Base-by-base conservation (phyloP, 2,797 vertebrate genomes). In the Ctenopoma multispine region DNA sequence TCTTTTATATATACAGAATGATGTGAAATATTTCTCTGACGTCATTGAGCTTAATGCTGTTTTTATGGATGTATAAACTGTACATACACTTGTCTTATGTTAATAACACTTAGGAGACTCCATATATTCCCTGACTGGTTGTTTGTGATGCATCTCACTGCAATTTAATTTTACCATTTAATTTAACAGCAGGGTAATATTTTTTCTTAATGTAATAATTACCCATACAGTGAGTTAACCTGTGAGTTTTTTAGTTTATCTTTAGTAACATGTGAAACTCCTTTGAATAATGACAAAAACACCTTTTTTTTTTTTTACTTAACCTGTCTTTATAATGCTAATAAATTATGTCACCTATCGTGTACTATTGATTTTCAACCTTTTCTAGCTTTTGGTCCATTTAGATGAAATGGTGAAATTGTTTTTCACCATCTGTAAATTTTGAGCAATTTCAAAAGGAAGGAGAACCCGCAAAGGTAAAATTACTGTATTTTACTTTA, bases 51-150 rank as follows among this genome's bases (percentile, higher is more conserved):
- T 24, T 56, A 69, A 50, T 77, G 63, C 27, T 82, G 53, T 83
- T 86, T 83, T 81, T 76, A 63, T 54, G 50, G 76, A 77, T 91
- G 87, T 91, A 89, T 87, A 92, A 91, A 90, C 84, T 90, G 85
- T 91, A 86, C 73, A 90, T 87, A 92, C 70, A 72, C 68, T 59
- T 69, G 29, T 66, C 54, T 50, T 68, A 58, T 87, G 72, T 72
- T 84, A 44, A 78, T 71, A 79, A 74, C 73, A 63, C n/a, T 69
- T 40, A 46, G 57, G 61, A 68, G 60, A 73, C 61, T 70, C 48
- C 24, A 38, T 64, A 55, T 82, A 36, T 69, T 75, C 49, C 78
- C 65, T 74, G 56, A 70, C 41, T 57, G 29, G 20, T 54, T 69
- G 60, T 78, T 74, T 72, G 34, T 72, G 44, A 40, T 51, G 66